Evolutionary conservation across 2,113 vertebrate genomes (phyloP).

Genomic region (Oncorhynchus nerka): DNA sequence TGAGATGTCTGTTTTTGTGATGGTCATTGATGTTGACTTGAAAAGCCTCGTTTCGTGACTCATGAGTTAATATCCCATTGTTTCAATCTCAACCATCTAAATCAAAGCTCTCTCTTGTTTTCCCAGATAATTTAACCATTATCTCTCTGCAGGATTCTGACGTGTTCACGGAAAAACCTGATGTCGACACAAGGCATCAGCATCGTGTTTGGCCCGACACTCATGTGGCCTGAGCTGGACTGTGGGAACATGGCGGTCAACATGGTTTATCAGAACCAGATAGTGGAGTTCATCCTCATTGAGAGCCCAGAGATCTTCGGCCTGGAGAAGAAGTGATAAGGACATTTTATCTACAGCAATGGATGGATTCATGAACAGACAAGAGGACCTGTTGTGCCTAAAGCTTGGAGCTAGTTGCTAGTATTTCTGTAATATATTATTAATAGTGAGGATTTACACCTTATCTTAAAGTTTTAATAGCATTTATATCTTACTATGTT

Average conservation of each 20-base stretch:
- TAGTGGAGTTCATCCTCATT: conserved; percentile 87
- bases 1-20: neutral
- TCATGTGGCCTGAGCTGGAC: conserved; percentile 88
- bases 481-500: neutral
- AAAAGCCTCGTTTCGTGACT: neutral
- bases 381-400: neutral
- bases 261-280: conserved; percentile 96
- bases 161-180: conserved; percentile 83
- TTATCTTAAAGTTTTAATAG: neutral
- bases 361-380: neutral
- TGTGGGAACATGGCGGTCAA: conserved; percentile 87
- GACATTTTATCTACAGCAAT: neutral
- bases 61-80: neutral
- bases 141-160: conserved; percentile 78
- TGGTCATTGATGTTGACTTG: neutral
- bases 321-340: conserved; percentile 50
- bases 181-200: conserved; percentile 94
- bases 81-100: neutral
- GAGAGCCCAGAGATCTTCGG: conserved; percentile 85
- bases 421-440: neutral
- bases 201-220: conserved; percentile 95
- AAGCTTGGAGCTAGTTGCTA: neutral
- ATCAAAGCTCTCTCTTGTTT: neutral
- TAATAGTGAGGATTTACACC: neutral
- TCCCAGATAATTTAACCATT: neutral